These are phyloP conservation scores for Apis florea DNA, from an alignment of 1,140 invertebrate genomes.

Conservation along the genomic window DNA sequence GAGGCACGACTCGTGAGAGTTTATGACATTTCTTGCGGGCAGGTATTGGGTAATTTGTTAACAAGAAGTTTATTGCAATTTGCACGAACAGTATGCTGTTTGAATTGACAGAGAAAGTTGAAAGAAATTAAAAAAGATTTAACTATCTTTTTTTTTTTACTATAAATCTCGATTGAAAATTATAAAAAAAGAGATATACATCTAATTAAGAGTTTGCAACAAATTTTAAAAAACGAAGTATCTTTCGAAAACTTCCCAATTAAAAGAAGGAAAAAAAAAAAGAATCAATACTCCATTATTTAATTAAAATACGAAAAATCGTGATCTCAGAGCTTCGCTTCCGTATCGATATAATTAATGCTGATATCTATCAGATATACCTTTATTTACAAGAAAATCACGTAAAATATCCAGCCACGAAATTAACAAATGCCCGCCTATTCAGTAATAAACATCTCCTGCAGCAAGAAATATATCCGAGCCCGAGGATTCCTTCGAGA, in stretches of 20 bases:
- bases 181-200: not conserved
- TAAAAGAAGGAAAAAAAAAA: too few relatives aligned
- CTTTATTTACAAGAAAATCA: not conserved
- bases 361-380: too few relatives aligned
- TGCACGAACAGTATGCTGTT: not conserved
- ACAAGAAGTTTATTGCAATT: slow-evolving; percentile 1
- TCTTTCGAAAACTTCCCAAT: not conserved
- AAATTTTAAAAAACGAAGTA: too few relatives aligned
- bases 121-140: not conserved
- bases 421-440: not conserved
- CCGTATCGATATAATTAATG: too few relatives aligned
- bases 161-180: not conserved
- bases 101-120: not conserved
- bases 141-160: not conserved
- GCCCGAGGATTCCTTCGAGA: not conserved
- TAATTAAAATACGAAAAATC: too few relatives aligned
- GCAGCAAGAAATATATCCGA: not conserved
- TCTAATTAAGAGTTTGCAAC: too few relatives aligned
- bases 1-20: too few relatives aligned
- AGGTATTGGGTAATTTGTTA: not conserved
- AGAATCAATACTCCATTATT: too few relatives aligned
- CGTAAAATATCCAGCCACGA: not conserved
- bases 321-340: too few relatives aligned
- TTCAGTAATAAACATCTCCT: not conserved
- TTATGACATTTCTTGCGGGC: not conserved